Conservation (phyloP, 1,140 invertebrate species). For the Drosophila setifemur region DNA sequence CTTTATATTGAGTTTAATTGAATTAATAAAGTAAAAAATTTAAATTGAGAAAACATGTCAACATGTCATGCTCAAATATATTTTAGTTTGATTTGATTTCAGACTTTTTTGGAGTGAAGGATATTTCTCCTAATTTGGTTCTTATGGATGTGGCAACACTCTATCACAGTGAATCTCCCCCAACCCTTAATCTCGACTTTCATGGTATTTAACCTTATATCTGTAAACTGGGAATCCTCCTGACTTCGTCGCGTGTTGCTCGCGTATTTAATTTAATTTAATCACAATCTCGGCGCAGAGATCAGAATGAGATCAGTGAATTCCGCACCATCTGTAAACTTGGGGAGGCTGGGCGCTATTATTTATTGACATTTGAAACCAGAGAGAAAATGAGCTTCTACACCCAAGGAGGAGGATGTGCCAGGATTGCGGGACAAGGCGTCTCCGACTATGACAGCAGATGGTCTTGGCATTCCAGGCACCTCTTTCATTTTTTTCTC, state of each 20-base stretch:
- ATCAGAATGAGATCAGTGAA: slow-evolving; percentile 69
- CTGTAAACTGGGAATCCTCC: slow-evolving; percentile 38
- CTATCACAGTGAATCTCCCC: no score
- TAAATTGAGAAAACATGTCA: no score
- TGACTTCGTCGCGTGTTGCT: slow-evolving; percentile 42
- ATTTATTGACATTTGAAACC: slow-evolving; percentile 82
- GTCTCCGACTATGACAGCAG: slow-evolving; percentile 69
- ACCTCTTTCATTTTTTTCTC: slow-evolving; percentile 15
- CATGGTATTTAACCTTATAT: no score
- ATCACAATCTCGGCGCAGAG: slow-evolving; percentile 52
- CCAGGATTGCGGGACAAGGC: slow-evolving; percentile 40
- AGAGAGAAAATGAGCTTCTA: slow-evolving; percentile 30
- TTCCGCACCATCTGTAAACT: slow-evolving; percentile 48
- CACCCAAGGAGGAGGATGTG: slow-evolving; percentile 6
- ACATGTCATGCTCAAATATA: no score
- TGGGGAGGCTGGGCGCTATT: slow-evolving; percentile 56
- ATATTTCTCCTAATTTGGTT: no score
- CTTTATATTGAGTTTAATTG: no score
- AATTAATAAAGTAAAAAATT: no score
- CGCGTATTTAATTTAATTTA: slow-evolving; percentile 12
- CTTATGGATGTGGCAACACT: no score
- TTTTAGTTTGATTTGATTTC: no score
- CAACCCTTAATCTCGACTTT: no score
- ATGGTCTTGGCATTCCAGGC: slow-evolving; percentile 63
- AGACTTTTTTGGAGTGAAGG: no score